phyloP scores from a whole-genome alignment of 1,140 invertebrate genomes.

The Drosophila kanapiae region DNA sequence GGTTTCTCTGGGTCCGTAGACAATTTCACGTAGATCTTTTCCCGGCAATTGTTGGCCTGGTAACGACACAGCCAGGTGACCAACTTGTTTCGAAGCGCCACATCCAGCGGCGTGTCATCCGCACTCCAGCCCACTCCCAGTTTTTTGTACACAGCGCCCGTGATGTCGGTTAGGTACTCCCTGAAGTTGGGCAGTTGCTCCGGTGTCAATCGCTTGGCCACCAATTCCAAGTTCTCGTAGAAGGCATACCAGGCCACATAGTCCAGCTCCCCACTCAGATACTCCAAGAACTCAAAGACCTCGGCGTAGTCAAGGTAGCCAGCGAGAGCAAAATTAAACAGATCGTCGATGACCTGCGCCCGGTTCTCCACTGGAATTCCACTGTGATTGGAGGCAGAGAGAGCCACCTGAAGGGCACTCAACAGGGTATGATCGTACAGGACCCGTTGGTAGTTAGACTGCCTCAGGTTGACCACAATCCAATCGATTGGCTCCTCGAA shows the following conservation, averaged over 20 bases:
- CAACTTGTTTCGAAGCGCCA: constrained; percentile 78
- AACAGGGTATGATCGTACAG: constrained; percentile 87
- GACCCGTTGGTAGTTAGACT: constrained; percentile 88
- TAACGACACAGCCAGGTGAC: constrained; percentile 86
- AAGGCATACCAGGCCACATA: constrained; percentile 87
- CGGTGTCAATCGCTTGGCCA: constrained; percentile 48
- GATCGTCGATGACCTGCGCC: constrained; percentile 92
- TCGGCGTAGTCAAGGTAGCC: constrained; percentile 86
- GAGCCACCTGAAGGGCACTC: constrained; percentile 84
- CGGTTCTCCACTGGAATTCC: constrained; percentile 90
- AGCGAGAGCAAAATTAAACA: constrained; percentile 88
- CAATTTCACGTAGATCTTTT: constrained; percentile 48
- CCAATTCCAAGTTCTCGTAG: constrained; percentile 43
- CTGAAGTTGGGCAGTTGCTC: constrained; percentile 55
- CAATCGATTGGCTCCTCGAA: constrained; percentile 72
- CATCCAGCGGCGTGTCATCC: constrained; percentile 62
- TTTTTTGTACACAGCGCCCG: constrained; percentile 38
- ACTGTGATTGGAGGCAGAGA: constrained; percentile 81
- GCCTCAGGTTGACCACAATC: constrained; percentile 86
- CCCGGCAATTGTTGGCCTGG: constrained; percentile 84
- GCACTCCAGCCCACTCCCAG: constrained; percentile 44
- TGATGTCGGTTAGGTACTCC: constrained; percentile 50
- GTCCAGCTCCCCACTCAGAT: constrained; percentile 86
- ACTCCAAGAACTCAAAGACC: constrained; percentile 86
- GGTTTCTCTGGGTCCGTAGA: constrained; percentile 36